Base-by-base conservation (phyloP, 2,797 vertebrate genomes). In the Lagorchestes hirsutus region DNA sequence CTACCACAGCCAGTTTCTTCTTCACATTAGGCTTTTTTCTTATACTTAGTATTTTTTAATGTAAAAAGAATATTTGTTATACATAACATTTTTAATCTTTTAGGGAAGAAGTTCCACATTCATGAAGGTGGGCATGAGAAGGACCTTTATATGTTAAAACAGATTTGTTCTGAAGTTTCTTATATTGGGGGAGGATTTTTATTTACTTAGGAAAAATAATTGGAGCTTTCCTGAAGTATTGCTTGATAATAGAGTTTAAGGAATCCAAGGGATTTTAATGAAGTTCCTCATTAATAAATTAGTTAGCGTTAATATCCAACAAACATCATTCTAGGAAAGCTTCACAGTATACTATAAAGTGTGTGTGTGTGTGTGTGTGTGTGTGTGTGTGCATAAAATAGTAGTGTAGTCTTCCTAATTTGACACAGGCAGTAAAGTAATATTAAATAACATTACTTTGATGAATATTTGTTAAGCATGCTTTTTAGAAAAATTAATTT, bases 261-360 rank as follows among this genome's bases (percentile, higher is more conserved):
- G 90, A 31, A 93, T 59, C 54, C 5, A 28, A 90, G 5, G 14
- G n/a, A 10, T 91, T 98, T 97, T 96, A 55, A 52, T 93, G n/a
- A 91, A 92, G 90, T 74, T 16, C 34, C n/a, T 74, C 34, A 74
- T 40, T 74, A 74, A 22, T 40, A 40, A 74, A 74, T 40, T 74
- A 82, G 16, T 8, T 40, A 40, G n/a, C 67, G 40, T 40, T 82
- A 46, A 82, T 24, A 8, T 40, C 2, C 18, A 82, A 82, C 18
- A 40, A 74, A 46, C 67, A 82, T 40, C n/a, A 82, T n/a, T 40
- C 5, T 82, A 40, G n/a, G 16, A 82, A 46, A 46, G 6, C 67
- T 82, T 46, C n/a, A n/a, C 67, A 82, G 16, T 40, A 46, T 82
- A 82, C 16, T 40, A 46, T 82, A 82, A 40, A 82, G 16, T n/a